Evolutionary conservation across 2,888 invertebrate genomes (phyloP).

Genomic region (Acleris literana): DNA sequence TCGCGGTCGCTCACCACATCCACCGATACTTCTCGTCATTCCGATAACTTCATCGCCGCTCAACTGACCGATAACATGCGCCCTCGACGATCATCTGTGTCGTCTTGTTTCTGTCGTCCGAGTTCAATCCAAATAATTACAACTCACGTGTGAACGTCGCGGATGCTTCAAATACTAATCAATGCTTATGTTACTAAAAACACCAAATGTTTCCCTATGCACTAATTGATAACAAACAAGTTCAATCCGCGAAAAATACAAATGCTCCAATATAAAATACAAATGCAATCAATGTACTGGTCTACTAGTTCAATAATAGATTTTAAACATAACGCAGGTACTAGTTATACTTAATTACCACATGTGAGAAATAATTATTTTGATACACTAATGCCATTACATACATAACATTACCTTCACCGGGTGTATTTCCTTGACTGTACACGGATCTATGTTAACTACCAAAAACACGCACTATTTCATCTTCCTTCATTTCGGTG

Average conservation of each 20-base stretch:
- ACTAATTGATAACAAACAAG: not conserved
- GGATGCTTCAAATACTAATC: conserved; percentile 6
- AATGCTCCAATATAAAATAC: not conserved
- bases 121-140: conserved; percentile 25
- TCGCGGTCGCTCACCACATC: conserved; percentile 52
- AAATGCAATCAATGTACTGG: not conserved
- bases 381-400: conserved; percentile 1
- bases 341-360: not conserved
- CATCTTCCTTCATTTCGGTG: conserved; percentile 27
- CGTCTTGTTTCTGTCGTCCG: conserved; percentile 44
- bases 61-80: conserved; percentile 64
- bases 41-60: conserved; percentile 41
- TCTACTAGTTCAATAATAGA: too few relatives aligned
- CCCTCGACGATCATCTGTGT: conserved; percentile 68
- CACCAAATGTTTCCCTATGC: not conserved
- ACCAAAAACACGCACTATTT: not conserved
- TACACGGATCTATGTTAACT: conserved; percentile 1
- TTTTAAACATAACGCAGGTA: not conserved
- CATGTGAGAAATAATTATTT: conserved; percentile 35
- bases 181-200: conserved; percentile 7
- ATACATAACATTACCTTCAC: not conserved
- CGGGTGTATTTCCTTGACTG: not conserved
- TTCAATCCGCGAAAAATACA: not conserved
- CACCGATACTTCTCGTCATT: conserved; percentile 49
- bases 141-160: conserved; percentile 24